Base-by-base conservation (phyloP, 2,888 invertebrate species). In the Theretra japonica region DNA sequence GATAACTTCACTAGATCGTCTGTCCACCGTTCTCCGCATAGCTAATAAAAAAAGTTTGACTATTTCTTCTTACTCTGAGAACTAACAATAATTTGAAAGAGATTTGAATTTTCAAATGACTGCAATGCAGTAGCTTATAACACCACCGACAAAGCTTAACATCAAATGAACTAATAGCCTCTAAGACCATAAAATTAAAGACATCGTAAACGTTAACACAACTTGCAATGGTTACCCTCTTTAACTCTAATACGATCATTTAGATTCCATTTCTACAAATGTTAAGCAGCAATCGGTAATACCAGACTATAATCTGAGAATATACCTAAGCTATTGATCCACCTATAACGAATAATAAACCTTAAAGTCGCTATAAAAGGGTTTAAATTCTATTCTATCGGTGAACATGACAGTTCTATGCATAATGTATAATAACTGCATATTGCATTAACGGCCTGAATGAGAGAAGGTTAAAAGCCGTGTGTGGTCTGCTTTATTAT, bases 391-490 rank as follows among this genome's bases (percentile, higher is more conserved):
- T 8, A 41, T 21, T 62, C 21, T 11, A 15, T 21, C 11, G 33
- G 21, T 21, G 1, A 4, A 41, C n/a, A 41, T 62, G 21, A 62
- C 41, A 19, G n/a, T 41, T 62, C 60, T n/a, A 41, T 41, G 41
- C 41, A 21, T 62, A 62, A 62, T 33, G 33, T 5, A 41, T 62
- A 62, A 62, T 41, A 58, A 58, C 25, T 62, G 41, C 62, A 62
- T 21, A 41, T 62, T 62, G 33, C 62, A 62, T 62, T 62, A 62
- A 41, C 8, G 41, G 21, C 41, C 11, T 62, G 21, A 41, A 62
- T 62, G 15, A 7, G 30, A 33, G 11, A 62, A 41, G 62, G 62
- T 21, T 62, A 21, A 41, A 62, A 62, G 41, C 62, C 62, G n/a
- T 21, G 33, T 41, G 62, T 33, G 53, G 59, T 60, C 59, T 60